A percentile compares a stretch with the other conserved stretches of the same genome.
These are phyloP conservation scores for Vandiemenella viatica DNA, from an alignment of 2,888 invertebrate species.

Conservation along the genomic window DNA sequence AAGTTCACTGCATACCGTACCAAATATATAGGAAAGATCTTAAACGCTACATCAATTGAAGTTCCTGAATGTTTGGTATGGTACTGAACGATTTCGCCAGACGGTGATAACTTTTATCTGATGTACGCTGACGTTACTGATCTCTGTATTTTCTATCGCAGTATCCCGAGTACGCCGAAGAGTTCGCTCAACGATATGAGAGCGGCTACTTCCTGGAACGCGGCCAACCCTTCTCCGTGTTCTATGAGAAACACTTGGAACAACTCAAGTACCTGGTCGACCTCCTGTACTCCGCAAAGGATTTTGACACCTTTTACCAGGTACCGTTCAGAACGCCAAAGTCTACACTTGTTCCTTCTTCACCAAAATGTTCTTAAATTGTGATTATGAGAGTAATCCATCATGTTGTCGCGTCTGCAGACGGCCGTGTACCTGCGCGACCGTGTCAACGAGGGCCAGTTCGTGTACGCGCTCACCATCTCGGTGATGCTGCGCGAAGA, in stretches of 20 bases:
- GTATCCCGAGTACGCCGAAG: not conserved
- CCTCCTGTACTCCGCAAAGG: slow-evolving; percentile 41
- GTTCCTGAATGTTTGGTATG: too few species aligned
- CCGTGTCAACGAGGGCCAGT: slow-evolving; percentile 46
- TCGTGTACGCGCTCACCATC: slow-evolving; percentile 43
- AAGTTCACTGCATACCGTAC: too few species aligned
- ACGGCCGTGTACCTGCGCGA: slow-evolving; percentile 52
- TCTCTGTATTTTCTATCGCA: not conserved
- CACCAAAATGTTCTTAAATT: too few species aligned
- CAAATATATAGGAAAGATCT: too few species aligned
- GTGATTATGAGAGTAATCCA: not conserved
- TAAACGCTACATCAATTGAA: too few species aligned
- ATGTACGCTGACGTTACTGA: too few species aligned
- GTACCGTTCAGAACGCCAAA: too few species aligned
- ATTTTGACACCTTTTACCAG: slow-evolving; percentile 43
- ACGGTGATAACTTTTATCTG: too few species aligned
- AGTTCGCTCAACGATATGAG: not conserved
- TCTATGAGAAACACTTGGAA: slow-evolving; percentile 27
- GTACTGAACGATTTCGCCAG: too few species aligned
- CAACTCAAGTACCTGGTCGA: slow-evolving; percentile 37
- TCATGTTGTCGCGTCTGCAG: not conserved
- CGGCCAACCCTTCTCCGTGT: slow-evolving; percentile 33
- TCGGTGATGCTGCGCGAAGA: slow-evolving; percentile 43
- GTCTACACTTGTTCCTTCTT: not conserved
- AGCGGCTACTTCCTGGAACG: slow-evolving; percentile 27